phyloP scores from a whole-genome alignment of 2,113 vertebrate species.

The Panurus biarmicus region DNA sequence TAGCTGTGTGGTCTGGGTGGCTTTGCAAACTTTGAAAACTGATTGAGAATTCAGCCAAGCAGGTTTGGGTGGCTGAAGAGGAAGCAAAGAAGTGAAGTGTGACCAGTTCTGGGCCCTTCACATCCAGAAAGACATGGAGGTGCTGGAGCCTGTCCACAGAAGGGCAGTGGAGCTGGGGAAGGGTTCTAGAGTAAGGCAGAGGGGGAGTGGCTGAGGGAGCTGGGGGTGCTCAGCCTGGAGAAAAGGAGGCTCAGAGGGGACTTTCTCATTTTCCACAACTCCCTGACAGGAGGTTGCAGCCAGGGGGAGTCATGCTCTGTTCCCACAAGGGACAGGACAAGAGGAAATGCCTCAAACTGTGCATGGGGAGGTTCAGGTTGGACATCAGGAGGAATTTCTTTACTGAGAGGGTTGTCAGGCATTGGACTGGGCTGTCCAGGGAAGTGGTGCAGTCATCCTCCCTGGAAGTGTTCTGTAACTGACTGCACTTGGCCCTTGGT shows the following conservation, averaged over 20 bases:
- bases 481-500: not conserved
- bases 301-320: not conserved
- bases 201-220: not conserved
- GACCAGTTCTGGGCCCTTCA: not conserved
- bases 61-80: not conserved
- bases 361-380: not conserved
- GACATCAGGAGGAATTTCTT: not conserved
- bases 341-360: not conserved
- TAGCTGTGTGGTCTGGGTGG: not conserved
- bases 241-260: not conserved
- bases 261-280: not conserved
- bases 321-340: not conserved
- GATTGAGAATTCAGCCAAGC: not conserved
- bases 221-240: not conserved
- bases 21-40: not conserved
- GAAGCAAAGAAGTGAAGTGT: not conserved
- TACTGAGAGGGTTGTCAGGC: not conserved
- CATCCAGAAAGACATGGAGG: not conserved
- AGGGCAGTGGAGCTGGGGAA: not conserved
- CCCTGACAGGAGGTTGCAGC: not conserved
- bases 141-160: not conserved
- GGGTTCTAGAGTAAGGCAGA: not conserved
- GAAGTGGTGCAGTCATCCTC: not conserved
- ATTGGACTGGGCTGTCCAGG: not conserved
- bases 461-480: not conserved